These are phyloP conservation scores for Caenorhabditis sp. DNA, from an alignment of 2,888 invertebrate species.

Conservation along the genomic window DNA sequence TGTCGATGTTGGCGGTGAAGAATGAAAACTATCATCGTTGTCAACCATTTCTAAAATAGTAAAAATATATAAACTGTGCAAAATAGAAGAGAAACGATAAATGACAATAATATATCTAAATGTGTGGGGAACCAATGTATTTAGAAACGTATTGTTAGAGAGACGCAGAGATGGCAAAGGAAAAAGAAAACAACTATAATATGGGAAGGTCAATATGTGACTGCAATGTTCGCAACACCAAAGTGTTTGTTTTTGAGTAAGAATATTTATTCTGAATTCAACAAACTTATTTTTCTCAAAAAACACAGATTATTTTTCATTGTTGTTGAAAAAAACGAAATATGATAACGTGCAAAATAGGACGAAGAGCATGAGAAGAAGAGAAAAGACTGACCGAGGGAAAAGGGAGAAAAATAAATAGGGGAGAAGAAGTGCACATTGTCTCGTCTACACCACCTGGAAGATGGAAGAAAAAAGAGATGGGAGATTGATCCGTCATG, in stretches of 20 bases:
- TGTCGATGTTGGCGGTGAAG: too few species aligned
- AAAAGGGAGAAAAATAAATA: not conserved
- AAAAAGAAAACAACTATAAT: not conserved
- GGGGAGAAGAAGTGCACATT: not conserved
- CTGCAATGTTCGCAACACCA: too few species aligned
- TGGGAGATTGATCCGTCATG: too few species aligned
- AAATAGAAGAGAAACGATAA: not conserved
- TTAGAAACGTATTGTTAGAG: not conserved
- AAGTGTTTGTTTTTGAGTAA: too few species aligned
- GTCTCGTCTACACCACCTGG: not conserved
- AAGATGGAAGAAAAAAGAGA: not conserved
- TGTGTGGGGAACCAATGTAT: not conserved
- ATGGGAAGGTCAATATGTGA: not conserved
- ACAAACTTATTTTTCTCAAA: too few species aligned
- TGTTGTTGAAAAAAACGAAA: not conserved
- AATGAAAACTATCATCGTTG: too few species aligned
- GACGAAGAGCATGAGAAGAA: not conserved
- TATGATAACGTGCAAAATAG: not conserved
- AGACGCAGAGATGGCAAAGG: not conserved
- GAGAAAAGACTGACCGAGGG: not conserved
- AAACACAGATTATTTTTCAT: not conserved
- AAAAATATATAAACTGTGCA: not conserved
- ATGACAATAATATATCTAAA: not conserved
- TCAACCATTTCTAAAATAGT: too few species aligned
- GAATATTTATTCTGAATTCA: too few species aligned